phyloP scores from a whole-genome alignment of 2,888 invertebrate species.

The Troilus luridus region DNA sequence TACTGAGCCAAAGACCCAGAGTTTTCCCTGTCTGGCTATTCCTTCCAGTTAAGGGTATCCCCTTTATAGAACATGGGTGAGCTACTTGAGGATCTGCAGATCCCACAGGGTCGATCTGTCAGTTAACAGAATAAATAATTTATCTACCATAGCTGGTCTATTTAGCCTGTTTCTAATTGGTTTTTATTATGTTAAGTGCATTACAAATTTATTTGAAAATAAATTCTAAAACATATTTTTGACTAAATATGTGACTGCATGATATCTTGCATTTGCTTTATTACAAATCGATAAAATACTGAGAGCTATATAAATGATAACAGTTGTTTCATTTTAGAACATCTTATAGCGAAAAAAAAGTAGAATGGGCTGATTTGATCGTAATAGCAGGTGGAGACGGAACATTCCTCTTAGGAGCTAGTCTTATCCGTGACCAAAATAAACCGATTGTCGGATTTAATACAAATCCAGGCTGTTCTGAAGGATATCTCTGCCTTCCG shows the following conservation, averaged over 20 bases:
- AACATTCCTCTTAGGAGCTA: conserved; percentile 94
- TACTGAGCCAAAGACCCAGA: too few relatives aligned
- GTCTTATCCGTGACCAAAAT: conserved; percentile 79
- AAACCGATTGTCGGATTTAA: conserved; percentile 98
- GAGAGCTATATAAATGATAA: not conserved
- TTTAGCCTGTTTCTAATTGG: too few relatives aligned
- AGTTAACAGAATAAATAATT: too few relatives aligned
- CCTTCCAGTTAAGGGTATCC: too few relatives aligned
- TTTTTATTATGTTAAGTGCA: not conserved
- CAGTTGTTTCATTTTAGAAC: conserved; percentile 69
- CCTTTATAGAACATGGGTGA: too few relatives aligned
- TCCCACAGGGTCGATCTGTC: too few relatives aligned
- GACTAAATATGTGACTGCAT: not conserved
- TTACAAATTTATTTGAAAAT: not conserved
- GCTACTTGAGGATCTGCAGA: too few relatives aligned
- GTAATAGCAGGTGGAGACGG: conserved; percentile 96
- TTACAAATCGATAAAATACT: not conserved
- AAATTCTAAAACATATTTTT: not conserved
- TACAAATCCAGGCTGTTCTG: conserved; percentile 93
- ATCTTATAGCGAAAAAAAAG: conserved; percentile 77
- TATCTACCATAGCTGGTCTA: too few relatives aligned
- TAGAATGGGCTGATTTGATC: conserved; percentile 93
- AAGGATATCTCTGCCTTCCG: conserved; percentile 92
- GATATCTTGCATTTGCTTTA: not conserved
- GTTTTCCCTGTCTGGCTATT: too few relatives aligned